Conservation (phyloP, 30 jellyfish, hydroid and myxozoan species). For the Morbakka virulenta region DNA sequence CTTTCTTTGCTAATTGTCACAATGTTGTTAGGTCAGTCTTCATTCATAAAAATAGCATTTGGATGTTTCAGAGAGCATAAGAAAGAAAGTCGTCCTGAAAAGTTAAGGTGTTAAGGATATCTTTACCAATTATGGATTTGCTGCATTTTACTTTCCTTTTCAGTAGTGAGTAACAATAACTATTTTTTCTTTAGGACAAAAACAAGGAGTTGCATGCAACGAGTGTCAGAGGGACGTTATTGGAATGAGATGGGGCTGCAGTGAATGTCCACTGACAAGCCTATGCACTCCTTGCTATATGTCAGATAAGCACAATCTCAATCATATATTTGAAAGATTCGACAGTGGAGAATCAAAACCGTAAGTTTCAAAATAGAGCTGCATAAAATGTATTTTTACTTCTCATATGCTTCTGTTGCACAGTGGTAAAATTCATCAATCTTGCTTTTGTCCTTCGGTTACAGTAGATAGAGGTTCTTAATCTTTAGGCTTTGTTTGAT, state of each 20-base stretch:
- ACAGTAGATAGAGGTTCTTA: no score
- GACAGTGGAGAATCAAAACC: constrained; percentile 30
- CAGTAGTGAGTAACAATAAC: no score
- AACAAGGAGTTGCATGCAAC: constrained; percentile 61
- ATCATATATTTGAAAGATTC: constrained; percentile 45
- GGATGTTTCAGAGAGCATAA: no score
- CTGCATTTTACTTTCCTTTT: no score
- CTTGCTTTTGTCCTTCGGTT: background rate
- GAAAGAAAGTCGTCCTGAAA: no score
- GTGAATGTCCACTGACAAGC: constrained; percentile 51
- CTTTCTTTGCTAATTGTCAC: no score
- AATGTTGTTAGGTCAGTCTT: no score
- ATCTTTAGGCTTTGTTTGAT: no score
- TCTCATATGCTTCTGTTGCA: background rate
- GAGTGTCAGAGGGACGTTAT: constrained; percentile 44
- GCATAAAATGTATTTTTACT: no score
- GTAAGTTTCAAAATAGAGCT: constrained; percentile 13
- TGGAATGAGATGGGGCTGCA: constrained; percentile 59
- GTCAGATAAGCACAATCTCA: constrained; percentile 45
- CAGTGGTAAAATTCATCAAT: background rate
- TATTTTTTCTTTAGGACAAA: constrained; percentile 12
- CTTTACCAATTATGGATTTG: no score
- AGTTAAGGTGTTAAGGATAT: no score
- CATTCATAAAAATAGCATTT: no score
- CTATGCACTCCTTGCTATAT: constrained; percentile 56